These are phyloP conservation scores for Synanthedon andrenaeformis DNA, from an alignment of 2,888 invertebrate genomes.

Conservation along the genomic window DNA sequence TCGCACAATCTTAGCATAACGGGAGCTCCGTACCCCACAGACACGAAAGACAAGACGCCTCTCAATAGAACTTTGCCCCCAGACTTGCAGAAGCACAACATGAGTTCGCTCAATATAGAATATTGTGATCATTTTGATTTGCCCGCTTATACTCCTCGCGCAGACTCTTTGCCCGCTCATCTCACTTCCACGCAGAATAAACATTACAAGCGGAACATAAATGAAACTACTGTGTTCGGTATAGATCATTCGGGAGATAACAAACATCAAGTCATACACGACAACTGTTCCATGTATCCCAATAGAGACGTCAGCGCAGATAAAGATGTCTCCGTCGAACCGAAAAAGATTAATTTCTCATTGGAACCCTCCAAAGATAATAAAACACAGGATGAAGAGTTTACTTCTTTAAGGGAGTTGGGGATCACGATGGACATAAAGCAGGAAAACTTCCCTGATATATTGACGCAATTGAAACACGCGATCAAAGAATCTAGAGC, in stretches of 20 bases:
- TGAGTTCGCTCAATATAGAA: conserved; percentile 52
- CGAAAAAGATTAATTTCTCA: conserved; percentile 61
- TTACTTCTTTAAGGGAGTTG: conserved; percentile 65
- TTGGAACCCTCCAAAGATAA: conserved; percentile 43
- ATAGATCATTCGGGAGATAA: conserved; percentile 11
- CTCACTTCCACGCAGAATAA: conserved; percentile 53
- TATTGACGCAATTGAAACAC: conserved; percentile 52
- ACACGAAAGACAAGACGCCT: conserved; percentile 27
- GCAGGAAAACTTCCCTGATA: conserved; percentile 56
- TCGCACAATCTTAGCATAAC: conserved; percentile 34
- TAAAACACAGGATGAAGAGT: conserved; percentile 41
- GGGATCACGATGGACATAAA: conserved; percentile 58
- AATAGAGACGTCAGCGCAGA: conserved; percentile 50
- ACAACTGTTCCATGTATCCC: conserved; percentile 63
- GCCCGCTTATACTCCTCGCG: conserved; percentile 38
- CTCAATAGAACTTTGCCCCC: conserved; percentile 46
- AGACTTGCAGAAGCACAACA: conserved; percentile 36
- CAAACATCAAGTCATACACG: conserved; percentile 33
- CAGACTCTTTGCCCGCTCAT: conserved; percentile 51
- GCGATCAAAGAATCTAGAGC: conserved; percentile 69
- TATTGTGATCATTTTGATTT: conserved; percentile 38
- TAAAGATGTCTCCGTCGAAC: conserved; percentile 49
- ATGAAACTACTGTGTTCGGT: conserved; percentile 57
- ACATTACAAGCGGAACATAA: conserved; percentile 50
- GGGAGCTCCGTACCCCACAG: conserved; percentile 20